phyloP scores from a whole-genome alignment of 2,888 invertebrate species.

The Cosmia pyralina region DNA sequence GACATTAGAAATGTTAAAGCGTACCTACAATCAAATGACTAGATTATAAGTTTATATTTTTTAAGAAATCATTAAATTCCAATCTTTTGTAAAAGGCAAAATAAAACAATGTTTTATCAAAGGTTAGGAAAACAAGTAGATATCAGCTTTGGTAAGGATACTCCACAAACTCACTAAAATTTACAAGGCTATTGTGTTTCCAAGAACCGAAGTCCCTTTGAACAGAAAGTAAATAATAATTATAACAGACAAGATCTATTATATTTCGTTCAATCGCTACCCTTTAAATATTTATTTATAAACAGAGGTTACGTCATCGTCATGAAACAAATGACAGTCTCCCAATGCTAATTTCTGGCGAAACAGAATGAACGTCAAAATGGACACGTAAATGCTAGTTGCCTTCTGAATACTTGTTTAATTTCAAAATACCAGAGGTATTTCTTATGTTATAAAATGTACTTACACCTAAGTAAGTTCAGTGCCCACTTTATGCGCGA shows the following conservation, averaged over 20 bases:
- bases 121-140: background rate
- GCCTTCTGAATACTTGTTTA: slow-evolving; percentile 8
- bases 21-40: slow-evolving; percentile 9
- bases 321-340: background rate
- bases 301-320: background rate
- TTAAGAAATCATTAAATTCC: too few relatives aligned
- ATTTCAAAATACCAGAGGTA: slow-evolving; percentile 4
- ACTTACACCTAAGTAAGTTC: slow-evolving; percentile 42
- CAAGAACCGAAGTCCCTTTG: background rate
- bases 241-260: slow-evolving; percentile 1
- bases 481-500: slow-evolving; percentile 13
- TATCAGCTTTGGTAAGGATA: slow-evolving; percentile 4
- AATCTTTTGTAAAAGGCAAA: background rate
- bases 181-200: slow-evolving; percentile 20
- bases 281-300: slow-evolving; percentile 9
- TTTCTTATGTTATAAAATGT: slow-evolving; percentile 8
- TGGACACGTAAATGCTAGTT: background rate
- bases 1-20: too few relatives aligned
- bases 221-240: slow-evolving; percentile 17
- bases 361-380: background rate
- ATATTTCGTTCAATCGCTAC: slow-evolving; percentile 1
- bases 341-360: background rate
- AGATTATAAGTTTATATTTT: background rate
- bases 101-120: background rate
- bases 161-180: slow-evolving; percentile 1